Conservation (phyloP, 2,113 vertebrate genomes). For the Onychorhynchus coronatus region DNA sequence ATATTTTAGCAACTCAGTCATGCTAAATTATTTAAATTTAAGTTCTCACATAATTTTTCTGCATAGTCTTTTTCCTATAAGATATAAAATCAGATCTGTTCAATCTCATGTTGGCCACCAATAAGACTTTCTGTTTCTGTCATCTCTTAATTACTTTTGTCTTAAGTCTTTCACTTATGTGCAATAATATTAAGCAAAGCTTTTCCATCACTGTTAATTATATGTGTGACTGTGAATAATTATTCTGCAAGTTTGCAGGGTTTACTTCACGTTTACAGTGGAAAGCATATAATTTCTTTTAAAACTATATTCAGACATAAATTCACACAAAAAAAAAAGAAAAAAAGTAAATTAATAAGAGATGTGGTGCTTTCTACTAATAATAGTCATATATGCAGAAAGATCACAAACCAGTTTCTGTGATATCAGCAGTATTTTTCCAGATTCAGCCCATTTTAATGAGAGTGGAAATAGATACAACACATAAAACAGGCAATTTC, state of each 20-base stretch:
- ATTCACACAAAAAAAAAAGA: not conserved
- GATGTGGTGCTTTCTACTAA: not conserved
- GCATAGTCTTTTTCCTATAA: not conserved
- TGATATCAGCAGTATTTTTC: not conserved
- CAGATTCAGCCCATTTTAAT: not conserved
- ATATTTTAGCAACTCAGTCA: constrained; percentile 8
- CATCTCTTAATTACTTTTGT: constrained; percentile 36
- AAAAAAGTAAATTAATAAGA: not conserved
- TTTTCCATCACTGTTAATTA: constrained; percentile 47
- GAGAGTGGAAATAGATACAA: not conserved
- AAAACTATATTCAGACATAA: not conserved
- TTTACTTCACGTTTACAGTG: constrained; percentile 15
- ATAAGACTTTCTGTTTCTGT: constrained; percentile 24
- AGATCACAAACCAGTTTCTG: not conserved
- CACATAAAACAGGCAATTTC: not conserved
- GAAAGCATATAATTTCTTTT: not conserved
- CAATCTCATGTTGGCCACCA: not conserved
- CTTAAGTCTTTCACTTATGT: constrained; percentile 28
- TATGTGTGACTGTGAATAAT: constrained; percentile 50
- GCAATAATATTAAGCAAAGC: constrained; percentile 40
- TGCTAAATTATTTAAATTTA: constrained; percentile 17
- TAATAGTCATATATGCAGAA: not conserved
- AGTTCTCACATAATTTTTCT: not conserved
- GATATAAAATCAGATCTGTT: not conserved
- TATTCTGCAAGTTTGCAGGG: not conserved